These are phyloP conservation scores for Embidobia sp. DNA, from an alignment of 2,888 invertebrate species.

Conservation along the genomic window DNA sequence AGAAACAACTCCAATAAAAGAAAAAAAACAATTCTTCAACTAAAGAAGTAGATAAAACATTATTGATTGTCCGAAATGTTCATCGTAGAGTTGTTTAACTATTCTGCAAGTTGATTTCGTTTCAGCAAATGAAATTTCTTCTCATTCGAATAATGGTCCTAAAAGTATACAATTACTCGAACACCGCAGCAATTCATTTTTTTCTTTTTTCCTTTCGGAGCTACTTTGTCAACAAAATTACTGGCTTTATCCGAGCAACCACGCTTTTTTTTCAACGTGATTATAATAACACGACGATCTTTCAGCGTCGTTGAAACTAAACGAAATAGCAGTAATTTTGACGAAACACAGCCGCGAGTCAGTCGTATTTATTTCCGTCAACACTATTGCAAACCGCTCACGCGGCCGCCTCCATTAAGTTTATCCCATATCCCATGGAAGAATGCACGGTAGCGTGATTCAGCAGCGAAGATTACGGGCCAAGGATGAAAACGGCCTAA, in stretches of 20 bases:
- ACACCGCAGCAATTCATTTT: too few relatives aligned
- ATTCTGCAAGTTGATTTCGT: too few relatives aligned
- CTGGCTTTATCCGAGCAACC: not conserved
- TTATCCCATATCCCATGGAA: constrained; percentile 24
- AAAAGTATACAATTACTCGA: too few relatives aligned
- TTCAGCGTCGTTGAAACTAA: not conserved
- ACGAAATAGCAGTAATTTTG: constrained; percentile 32
- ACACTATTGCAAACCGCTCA: constrained; percentile 13
- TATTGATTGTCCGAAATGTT: too few relatives aligned
- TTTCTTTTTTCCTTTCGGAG: not conserved
- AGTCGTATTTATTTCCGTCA: constrained; percentile 32
- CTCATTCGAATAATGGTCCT: too few relatives aligned
- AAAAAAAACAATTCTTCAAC: too few relatives aligned
- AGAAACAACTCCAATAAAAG: too few relatives aligned
- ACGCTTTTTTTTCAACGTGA: constrained; percentile 9
- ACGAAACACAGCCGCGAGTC: constrained; percentile 28
- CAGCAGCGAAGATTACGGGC: constrained; percentile 34
- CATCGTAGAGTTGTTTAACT: too few relatives aligned
- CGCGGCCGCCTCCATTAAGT: constrained; percentile 20
- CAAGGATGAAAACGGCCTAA: constrained; percentile 32
- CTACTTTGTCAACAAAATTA: constrained; percentile 7
- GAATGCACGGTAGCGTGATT: constrained; percentile 38
- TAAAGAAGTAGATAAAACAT: too few relatives aligned
- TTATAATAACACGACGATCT: constrained; percentile 10
- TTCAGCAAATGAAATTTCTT: too few relatives aligned